Base-by-base conservation (phyloP, 2,797 vertebrate species). In the Leptodactylus fallax region DNA sequence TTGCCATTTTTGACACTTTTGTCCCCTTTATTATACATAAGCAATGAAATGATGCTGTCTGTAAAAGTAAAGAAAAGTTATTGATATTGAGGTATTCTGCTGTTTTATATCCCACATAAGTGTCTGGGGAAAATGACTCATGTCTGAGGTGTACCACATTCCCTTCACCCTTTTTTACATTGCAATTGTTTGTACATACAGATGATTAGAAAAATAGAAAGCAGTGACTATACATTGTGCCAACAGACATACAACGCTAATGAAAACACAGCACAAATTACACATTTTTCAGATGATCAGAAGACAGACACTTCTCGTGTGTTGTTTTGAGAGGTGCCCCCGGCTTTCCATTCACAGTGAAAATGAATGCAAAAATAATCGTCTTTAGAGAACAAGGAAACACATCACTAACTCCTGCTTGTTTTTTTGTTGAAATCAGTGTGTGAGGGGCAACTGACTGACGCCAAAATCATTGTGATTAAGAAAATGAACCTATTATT, bases 401-500 rank as follows among this genome's bases (percentile, higher is more conserved):
- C 7, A 1, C 10, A 79, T 10, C 0, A 67, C 85, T 87, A 91
- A n/a, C 27, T 80, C 0, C 0, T 65, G 23, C 2, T 81, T 87
- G 55, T 87, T 13, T 82, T 63, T 83, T 87, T 84, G 13, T 79
- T 87, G 85, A 5, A 25, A 36, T 16, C 69, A 85, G 58, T 87
- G 49, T 88, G 87, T 76, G 79, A 85, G 78, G 83, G 83, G 78
- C 51, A 86, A 89, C 58, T 67, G 84, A 53, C 51, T 86, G 87
- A 79, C 51, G 6, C 71, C 72, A 60, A 89, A 89, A 89, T 86
- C 71, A 89, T 89, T 82, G 92, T 92, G 92, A 91, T 90, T 91
- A 92, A 91, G 91, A 92, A 93, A 94, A 93, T 93, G 90, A 92
- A 91, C 90, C 90, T 80, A 90, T 87, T 86, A 89, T 89, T 89